These are phyloP conservation scores for Cetonia aurata DNA, from an alignment of 2,888 invertebrate genomes.

Conservation along the genomic window DNA sequence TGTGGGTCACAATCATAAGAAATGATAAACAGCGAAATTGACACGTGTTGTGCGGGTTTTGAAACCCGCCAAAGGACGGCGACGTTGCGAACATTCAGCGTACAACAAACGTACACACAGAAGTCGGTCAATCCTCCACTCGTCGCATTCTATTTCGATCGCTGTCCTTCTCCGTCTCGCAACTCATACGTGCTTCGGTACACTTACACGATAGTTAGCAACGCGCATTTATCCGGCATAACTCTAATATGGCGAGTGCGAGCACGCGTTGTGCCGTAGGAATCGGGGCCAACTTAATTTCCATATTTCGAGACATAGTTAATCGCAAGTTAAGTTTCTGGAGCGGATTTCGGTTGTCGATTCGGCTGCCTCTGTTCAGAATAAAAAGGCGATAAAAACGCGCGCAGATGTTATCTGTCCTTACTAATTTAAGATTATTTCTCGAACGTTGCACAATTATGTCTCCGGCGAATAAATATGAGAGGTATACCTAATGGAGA, in stretches of 20 bases:
- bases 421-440: slow-evolving; percentile 16
- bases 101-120: slow-evolving; percentile 16
- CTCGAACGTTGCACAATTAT: background rate
- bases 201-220: background rate
- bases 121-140: background rate
- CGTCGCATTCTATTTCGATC: background rate
- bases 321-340: slow-evolving; percentile 1
- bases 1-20: slow-evolving; percentile 50
- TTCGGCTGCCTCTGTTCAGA: slow-evolving; percentile 4
- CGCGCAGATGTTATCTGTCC: slow-evolving; percentile 15
- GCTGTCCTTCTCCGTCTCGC: background rate
- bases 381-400: slow-evolving; percentile 21
- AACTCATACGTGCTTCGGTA: background rate
- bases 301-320: slow-evolving; percentile 39
- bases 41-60: slow-evolving; percentile 50
- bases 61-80: slow-evolving; percentile 48
- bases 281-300: slow-evolving; percentile 43
- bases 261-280: background rate
- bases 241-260: background rate
- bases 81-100: slow-evolving; percentile 51
- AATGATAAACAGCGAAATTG: slow-evolving; percentile 52
- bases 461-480: background rate
- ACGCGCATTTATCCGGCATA: background rate
- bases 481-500: no score
- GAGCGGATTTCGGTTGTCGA: slow-evolving; percentile 10